Conservation (phyloP, 2,797 vertebrate genomes). For the Lacerta viridis region DNA sequence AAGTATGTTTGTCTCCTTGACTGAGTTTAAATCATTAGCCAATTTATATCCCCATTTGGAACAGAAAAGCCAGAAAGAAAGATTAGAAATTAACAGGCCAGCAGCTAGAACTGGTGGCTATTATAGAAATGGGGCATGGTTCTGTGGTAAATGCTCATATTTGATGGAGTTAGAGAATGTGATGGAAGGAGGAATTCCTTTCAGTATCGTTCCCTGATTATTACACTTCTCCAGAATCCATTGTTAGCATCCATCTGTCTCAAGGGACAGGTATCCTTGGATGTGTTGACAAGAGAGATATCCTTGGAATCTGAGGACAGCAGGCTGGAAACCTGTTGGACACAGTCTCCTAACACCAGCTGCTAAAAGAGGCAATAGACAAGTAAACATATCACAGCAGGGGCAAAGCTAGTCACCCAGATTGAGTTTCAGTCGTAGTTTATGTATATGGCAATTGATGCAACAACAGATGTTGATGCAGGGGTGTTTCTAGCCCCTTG, state of each 20-base stretch:
- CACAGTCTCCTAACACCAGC: background rate
- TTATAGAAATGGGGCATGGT: background rate
- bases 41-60: background rate
- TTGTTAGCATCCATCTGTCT: too few relatives aligned
- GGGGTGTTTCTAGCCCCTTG: too few relatives aligned
- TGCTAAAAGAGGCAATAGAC: background rate
- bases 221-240: too few relatives aligned
- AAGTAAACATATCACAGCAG: background rate
- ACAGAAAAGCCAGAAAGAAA: background rate
- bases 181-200: too few relatives aligned
- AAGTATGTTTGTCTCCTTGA: background rate
- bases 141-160: background rate
- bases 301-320: background rate
- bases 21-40: background rate
- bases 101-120: conserved; percentile 43
- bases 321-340: background rate
- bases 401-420: too few relatives aligned
- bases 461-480: too few relatives aligned
- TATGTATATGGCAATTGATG: too few relatives aligned
- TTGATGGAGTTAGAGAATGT: background rate
- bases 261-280: too few relatives aligned
- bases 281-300: too few relatives aligned
- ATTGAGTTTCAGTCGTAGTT: too few relatives aligned
- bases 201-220: too few relatives aligned
- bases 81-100: conserved; percentile 14